A percentile compares a stretch with the other conserved stretches of the same genome.
Evolutionary conservation across 2,113 vertebrate species (phyloP).

Genomic region (Eira barbara): DNA sequence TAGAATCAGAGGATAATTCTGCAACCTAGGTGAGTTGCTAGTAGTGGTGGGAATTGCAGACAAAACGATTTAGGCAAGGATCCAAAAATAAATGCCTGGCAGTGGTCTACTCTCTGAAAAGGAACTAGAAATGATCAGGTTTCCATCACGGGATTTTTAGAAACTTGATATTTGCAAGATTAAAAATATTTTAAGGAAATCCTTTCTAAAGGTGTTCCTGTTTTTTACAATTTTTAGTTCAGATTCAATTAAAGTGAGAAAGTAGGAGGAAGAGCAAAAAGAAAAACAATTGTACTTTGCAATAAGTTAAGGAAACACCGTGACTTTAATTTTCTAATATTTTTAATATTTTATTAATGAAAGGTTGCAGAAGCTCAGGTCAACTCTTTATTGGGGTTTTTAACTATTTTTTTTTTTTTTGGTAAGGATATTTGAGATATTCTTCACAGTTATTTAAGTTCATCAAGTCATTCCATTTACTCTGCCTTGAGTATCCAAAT

Average conservation of each 20-base stretch:
- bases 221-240: neutral
- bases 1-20: neutral
- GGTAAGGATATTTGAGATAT: neutral
- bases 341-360: neutral
- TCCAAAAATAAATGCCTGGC: neutral
- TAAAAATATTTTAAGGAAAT: conserved; percentile 48
- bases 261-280: neutral
- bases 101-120: neutral
- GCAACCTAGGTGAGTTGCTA: neutral
- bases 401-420: neutral
- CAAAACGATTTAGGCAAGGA: neutral
- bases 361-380: neutral
- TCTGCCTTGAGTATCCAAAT: neutral
- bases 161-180: conserved; percentile 45
- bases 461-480: neutral
- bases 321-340: neutral
- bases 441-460: neutral
- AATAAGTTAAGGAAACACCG: neutral
- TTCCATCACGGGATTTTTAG: conserved; percentile 30
- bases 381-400: neutral
- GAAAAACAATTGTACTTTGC: neutral
- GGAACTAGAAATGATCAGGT: neutral
- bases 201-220: conserved; percentile 17
- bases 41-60: neutral
- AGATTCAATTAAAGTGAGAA: neutral